Evolutionary conservation across 2,888 invertebrate genomes (phyloP), one percentile per base, ranked within the genome.

Genomic region (Abrostola triplasia): DNA sequence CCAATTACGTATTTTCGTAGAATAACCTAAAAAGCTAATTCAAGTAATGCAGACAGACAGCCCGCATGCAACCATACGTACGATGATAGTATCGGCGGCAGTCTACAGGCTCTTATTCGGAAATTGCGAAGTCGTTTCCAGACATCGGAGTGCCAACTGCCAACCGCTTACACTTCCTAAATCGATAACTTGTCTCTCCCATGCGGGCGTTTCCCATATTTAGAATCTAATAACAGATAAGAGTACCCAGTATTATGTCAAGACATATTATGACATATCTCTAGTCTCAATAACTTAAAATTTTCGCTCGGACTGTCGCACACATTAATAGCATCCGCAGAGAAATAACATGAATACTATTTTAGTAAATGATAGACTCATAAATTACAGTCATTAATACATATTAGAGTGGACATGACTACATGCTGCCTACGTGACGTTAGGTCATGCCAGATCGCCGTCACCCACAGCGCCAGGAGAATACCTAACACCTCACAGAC

Each of bases 391-490:
- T 66, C 64, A 77, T 68, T 77, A 59, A 56, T 76, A 64, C 63
- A 49, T 70, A 67, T 65, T 65, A 48, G 55, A 73, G 61, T 76
- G 73, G 73, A 77, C 70, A 72, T 66, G 67, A 64, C 61, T 75
- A 50, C 54, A 49, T 58, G 44, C 76, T 65, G 67, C 79, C 79
- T 79, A 77, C 79, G 79, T 76, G 58, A 38, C 51, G 59, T 75
- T 79, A 77, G 64, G 73, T 80, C 78, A 79, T 73, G 60, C 67
- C 47, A 61, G 68, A 75, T 75, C 69, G 72, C 59, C 63, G 67
- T 67, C 68, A 76, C 73, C 77, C 74, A 66, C 77, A 57, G 64
- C 64, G 67, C 64, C 67, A 62, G 59, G 72, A 75, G 66, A 74
- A 67, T 77, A 75, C 64, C 66, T 69, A 65, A 53, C 55, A 59